phyloP scores from a whole-genome alignment of 2,113 vertebrate species.

The Pampusana beccarii region DNA sequence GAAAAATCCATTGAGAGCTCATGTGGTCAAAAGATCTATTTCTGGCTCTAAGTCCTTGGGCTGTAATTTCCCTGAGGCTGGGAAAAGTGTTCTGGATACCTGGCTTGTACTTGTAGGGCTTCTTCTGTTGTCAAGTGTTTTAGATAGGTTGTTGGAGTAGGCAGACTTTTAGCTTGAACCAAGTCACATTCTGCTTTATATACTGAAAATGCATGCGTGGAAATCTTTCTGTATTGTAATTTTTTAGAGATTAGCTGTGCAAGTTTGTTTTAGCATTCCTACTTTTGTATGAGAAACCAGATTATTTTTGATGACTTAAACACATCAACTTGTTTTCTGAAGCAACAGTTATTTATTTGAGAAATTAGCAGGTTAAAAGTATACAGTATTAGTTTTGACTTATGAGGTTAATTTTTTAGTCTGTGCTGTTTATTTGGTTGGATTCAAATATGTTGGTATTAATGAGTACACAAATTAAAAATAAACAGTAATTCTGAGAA shows the following conservation, averaged over 20 bases:
- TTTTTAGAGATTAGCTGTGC: neutral
- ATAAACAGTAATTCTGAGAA: neutral
- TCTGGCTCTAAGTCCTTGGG: neutral
- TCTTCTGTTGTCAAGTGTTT: accelerated
- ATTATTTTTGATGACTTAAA: neutral
- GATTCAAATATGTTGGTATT: neutral
- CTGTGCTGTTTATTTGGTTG: neutral
- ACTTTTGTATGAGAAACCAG: neutral
- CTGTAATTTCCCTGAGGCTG: neutral
- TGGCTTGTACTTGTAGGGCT: neutral
- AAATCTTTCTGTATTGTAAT: neutral
- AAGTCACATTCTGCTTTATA: neutral
- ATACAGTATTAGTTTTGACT: neutral
- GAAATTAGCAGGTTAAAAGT: neutral
- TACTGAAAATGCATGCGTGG: neutral
- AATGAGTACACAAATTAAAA: neutral
- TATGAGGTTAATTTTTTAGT: neutral
- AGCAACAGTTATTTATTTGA: neutral
- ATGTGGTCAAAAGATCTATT: neutral
- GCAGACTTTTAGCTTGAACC: neutral
- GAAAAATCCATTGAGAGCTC: neutral
- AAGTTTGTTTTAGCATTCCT: neutral
- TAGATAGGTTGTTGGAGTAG: neutral
- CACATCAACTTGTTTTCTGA: neutral
- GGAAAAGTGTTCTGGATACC: neutral